Base-by-base conservation (phyloP, 2,113 vertebrate genomes). In the Geococcyx californianus region DNA sequence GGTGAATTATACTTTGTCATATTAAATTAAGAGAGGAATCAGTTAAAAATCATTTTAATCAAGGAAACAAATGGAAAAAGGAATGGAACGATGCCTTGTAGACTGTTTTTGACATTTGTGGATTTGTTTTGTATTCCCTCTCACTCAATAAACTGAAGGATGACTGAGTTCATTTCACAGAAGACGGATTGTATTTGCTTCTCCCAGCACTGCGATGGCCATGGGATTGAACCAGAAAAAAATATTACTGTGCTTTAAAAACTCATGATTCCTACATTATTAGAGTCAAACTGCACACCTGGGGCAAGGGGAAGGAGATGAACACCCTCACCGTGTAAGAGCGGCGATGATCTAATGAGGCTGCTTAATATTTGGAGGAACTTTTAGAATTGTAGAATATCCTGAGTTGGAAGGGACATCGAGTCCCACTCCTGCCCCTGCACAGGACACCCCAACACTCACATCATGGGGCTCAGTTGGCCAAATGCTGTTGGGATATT, bases 101-200 rank as follows among this genome's bases (percentile, higher is more conserved):
- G 94, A 59, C 54, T 4, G 75, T 82, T 95, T 88, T n/a, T 93
- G 93, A 91, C 94, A 87, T 94, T 70, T 87, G 93, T 90, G 90
- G 83, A 81, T 92, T 96, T 94, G 94, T 85, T 95, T 83, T 90
- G 68, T 67, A 63, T 86, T 94, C 93, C 93, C 81, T 85, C 90
- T 95, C 84, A 68, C 68, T 93, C 94, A 77, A 86, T 95, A 96
- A 89, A 29, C 89, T 38, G 60, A 73, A 80, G 92, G 96, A 95
- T 87, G 95, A 56, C 95, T 58, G 96, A 96, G 84, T 77, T 97
- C 90, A 92, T 92, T 96, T 91, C 89, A 76, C 95, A 94, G 69
- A 76, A 96, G 95, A 94, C 63, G 92, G 84, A 96, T 68, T 95
- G 94, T 31, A 59, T 95, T 96, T 96, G 82, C 77, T 75, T 31